These are phyloP conservation scores for Gallinago solitaria DNA, from an alignment of 2,797 vertebrate genomes.

Conservation along the genomic window DNA sequence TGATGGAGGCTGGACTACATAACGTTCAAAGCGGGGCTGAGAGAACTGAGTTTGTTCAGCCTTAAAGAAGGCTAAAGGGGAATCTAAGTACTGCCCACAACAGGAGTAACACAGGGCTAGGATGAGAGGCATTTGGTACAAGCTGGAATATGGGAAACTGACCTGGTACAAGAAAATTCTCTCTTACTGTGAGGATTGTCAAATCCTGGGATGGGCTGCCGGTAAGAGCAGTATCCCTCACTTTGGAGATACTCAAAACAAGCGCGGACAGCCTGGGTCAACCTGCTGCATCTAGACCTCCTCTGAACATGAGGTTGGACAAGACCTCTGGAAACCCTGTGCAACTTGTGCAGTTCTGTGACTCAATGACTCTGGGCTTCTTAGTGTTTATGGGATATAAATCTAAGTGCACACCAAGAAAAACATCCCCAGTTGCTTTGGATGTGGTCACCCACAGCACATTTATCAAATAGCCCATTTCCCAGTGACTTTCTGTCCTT, in stretches of 20 bases:
- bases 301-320: background rate
- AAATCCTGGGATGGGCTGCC: background rate
- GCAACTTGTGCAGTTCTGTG: background rate
- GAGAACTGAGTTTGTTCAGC: background rate
- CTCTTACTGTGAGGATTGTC: background rate
- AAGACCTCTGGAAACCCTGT: background rate
- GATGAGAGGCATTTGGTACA: background rate
- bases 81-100: background rate
- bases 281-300: background rate
- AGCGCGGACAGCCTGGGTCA: background rate
- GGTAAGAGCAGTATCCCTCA: background rate
- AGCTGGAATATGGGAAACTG: background rate
- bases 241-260: background rate
- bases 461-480: background rate
- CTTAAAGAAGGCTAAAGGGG: background rate
- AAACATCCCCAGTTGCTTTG: background rate
- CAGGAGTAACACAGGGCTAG: background rate
- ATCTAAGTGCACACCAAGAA: background rate
- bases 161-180: background rate
- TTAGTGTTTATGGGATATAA: background rate
- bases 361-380: background rate
- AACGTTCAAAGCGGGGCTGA: background rate
- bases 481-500: background rate
- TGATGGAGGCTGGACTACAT: background rate
- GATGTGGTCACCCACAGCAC: background rate